A percentile compares a stretch with the other conserved stretches of the same genome.
Conservation (phyloP, 1,140 invertebrate genomes). For the Notospermus geniculatus region DNA sequence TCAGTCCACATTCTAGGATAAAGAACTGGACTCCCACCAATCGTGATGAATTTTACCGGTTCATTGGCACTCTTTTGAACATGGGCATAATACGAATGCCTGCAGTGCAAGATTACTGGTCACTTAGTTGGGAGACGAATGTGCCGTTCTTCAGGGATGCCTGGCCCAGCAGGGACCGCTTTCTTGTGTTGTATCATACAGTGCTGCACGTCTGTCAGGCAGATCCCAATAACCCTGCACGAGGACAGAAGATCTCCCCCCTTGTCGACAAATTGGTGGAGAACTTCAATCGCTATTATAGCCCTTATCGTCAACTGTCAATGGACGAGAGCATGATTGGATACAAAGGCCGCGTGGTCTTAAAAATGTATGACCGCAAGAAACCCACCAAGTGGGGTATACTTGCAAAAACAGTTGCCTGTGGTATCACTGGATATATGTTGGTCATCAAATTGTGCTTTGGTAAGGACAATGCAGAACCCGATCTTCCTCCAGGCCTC, state of each 20-base stretch:
- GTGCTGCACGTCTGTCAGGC: not conserved
- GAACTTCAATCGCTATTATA: constrained; percentile 17
- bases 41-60: not conserved
- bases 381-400: constrained; percentile 57
- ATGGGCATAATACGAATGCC: constrained; percentile 3
- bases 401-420: constrained; percentile 44
- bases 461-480: not conserved
- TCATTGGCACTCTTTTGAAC: not conserved
- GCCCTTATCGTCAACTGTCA: constrained; percentile 16
- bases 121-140: not conserved
- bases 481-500: not conserved
- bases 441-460: constrained; percentile 1
- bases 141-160: not conserved
- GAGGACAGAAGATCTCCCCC: constrained; percentile 25
- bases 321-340: constrained; percentile 56
- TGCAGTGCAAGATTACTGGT: not conserved
- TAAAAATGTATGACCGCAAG: constrained; percentile 53
- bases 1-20: not conserved
- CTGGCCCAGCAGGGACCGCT: not conserved
- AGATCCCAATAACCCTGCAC: not conserved
- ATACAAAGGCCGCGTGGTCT: constrained; percentile 51
- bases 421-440: constrained; percentile 19
- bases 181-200: constrained; percentile 1
- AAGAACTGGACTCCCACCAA: constrained; percentile 4
- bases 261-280: constrained; percentile 18